These are phyloP conservation scores for Zosterops pallidus DNA, from an alignment of 2,113 vertebrate genomes.

Conservation along the genomic window DNA sequence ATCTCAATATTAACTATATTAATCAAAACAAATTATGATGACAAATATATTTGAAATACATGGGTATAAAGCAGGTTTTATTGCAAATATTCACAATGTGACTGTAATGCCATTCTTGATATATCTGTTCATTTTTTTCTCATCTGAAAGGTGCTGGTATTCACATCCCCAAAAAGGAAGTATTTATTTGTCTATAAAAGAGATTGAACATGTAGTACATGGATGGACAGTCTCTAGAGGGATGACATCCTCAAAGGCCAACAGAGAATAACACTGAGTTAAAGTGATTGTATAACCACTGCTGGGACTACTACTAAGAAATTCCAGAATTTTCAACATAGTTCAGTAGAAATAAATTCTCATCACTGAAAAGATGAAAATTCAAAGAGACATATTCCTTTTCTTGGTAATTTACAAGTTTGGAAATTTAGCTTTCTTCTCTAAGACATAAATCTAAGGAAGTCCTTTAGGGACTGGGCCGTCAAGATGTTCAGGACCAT, in stretches of 20 bases:
- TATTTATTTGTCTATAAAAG: background rate
- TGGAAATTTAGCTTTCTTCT: background rate
- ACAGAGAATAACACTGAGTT: background rate
- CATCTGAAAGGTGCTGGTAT: background rate
- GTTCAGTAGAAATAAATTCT: background rate
- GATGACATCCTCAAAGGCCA: background rate
- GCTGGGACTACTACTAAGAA: background rate
- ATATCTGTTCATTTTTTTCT: background rate
- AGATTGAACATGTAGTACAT: background rate
- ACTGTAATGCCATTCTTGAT: background rate
- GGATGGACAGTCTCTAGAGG: background rate
- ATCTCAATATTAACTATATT: background rate
- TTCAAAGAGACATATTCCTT: background rate
- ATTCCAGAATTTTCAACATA: background rate
- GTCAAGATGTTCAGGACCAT: background rate
- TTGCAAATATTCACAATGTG: background rate
- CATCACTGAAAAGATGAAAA: background rate
- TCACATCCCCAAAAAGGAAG: background rate
- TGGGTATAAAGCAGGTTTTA: background rate
- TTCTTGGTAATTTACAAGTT: background rate
- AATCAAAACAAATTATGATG: background rate
- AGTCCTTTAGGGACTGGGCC: background rate
- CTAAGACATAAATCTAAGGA: background rate
- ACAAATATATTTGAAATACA: background rate
- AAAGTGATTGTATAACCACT: background rate